These are phyloP conservation scores for Macrobrachium nipponense DNA, from an alignment of 1,140 invertebrate species.

Conservation along the genomic window DNA sequence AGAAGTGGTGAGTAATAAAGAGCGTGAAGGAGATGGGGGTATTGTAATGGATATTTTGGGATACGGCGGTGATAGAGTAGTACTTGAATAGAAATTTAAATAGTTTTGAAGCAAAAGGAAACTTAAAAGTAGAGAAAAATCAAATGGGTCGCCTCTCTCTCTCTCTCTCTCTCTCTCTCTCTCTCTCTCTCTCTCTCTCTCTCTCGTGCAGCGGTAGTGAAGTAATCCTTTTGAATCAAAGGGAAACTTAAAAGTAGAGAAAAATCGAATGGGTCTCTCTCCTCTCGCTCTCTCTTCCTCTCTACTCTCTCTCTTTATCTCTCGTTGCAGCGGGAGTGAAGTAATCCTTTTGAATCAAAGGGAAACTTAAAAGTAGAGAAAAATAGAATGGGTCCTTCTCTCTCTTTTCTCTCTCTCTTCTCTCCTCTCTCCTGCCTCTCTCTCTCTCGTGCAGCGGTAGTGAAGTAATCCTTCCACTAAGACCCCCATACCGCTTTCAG, in stretches of 20 bases:
- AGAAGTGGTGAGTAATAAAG: neutral
- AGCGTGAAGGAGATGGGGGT: neutral
- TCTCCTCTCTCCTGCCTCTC: neutral
- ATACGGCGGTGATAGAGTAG: neutral
- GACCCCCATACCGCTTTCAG: too few species aligned
- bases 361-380: too few species aligned
- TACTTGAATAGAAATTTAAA: too few species aligned
- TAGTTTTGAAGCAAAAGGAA: too few species aligned
- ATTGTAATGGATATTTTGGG: neutral
- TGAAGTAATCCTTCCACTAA: too few species aligned
- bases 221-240: too few species aligned
- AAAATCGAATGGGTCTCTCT: neutral
- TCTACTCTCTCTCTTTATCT: neutral
- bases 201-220: neutral
- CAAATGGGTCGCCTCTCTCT: neutral
- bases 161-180: constrained; percentile 18
- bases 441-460: neutral
- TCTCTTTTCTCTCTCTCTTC: neutral
- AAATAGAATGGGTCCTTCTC: neutral
- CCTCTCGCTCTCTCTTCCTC: neutral
- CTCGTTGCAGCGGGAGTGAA: neutral
- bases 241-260: too few species aligned
- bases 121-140: too few species aligned
- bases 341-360: too few species aligned
- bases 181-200: constrained; percentile 11